phyloP scores from a whole-genome alignment of 1,140 invertebrate genomes.

The Oryctes rhinoceros region DNA sequence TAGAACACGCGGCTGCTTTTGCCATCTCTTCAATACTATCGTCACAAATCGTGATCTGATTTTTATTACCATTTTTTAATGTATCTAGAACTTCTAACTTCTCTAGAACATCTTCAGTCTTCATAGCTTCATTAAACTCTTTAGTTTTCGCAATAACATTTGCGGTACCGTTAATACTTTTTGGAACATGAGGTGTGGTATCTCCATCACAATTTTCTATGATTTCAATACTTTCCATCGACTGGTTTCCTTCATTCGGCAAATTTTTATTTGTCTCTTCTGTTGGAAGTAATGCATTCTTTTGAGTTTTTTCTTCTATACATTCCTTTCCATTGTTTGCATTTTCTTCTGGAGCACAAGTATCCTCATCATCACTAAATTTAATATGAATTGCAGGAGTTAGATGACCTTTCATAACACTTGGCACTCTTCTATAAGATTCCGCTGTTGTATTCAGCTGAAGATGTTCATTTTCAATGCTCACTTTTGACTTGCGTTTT shows the following conservation, averaged over 20 bases:
- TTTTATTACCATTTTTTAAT: neutral
- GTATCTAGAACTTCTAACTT: neutral
- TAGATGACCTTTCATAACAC: neutral
- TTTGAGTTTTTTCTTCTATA: neutral
- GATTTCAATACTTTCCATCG: too few species aligned
- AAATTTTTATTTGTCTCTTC: neutral
- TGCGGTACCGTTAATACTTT: too few species aligned
- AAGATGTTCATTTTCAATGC: neutral
- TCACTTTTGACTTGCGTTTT: neutral
- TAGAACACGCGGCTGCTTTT: neutral
- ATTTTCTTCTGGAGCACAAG: neutral
- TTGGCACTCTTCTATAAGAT: neutral
- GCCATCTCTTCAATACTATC: neutral
- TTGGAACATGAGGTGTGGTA: too few species aligned
- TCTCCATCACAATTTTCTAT: too few species aligned
- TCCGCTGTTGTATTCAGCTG: neutral
- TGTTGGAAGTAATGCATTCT: neutral
- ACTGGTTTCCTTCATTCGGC: neutral
- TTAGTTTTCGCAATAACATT: too few species aligned
- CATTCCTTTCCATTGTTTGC: neutral
- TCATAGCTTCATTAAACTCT: too few species aligned
- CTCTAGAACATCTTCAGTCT: too few species aligned
- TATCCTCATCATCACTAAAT: slow-evolving; percentile 3
- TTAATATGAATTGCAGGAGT: slow-evolving; percentile 1
- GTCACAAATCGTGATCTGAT: neutral